Evolutionary conservation across 2,113 vertebrate genomes (phyloP), one percentile per base, ranked within the genome.

Genomic region (Apus apus): DNA sequence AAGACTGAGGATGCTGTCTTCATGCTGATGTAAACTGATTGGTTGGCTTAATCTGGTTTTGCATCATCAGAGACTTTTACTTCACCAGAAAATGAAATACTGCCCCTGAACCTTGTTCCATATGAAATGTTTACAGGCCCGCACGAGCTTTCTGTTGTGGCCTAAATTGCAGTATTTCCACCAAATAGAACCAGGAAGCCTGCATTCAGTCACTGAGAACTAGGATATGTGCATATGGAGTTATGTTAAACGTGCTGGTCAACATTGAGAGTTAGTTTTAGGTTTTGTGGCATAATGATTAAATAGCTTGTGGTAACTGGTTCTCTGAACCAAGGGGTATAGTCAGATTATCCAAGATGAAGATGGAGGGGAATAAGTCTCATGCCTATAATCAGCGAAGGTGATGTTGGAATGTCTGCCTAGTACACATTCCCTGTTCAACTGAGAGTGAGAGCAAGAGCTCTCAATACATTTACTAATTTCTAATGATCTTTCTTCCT

Each of bases 41-140:
- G 57, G 45, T 62, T 93, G 82, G 15, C 38, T 88, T 81, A 20
- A 15, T 86, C 53, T 86, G 34, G 11, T 48, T 95, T 66, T 95
- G 51, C 32, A 66, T 61, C 8, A 32, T 30, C 30, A 15, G 60
- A 45, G 38, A 30, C 50, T 71, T 48, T 9, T n/a, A 29, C 4
- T 90, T 65, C 15, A 51, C 64, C 46, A 57, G 48, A 65, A 86
- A 32, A 65, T 66, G 32, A 50, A 51, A 1, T 60, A 8, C 9
- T 77, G 46, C 3, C 20, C 12, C 11, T 88, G 12, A 62, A 92
- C 54, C 54, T 83, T 83, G n/a, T 86, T 46, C 32, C 8, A 0
- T 57, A 9, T 84, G 64, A 66, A 84, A n/a, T 43, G 15, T 73
- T n/a, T 87, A 40, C 46, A 66, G 50, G 65, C 22, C 48, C 17